Evolutionary conservation across 1,140 invertebrate species (phyloP).

Genomic region (Drosophila nigromelanica): DNA sequence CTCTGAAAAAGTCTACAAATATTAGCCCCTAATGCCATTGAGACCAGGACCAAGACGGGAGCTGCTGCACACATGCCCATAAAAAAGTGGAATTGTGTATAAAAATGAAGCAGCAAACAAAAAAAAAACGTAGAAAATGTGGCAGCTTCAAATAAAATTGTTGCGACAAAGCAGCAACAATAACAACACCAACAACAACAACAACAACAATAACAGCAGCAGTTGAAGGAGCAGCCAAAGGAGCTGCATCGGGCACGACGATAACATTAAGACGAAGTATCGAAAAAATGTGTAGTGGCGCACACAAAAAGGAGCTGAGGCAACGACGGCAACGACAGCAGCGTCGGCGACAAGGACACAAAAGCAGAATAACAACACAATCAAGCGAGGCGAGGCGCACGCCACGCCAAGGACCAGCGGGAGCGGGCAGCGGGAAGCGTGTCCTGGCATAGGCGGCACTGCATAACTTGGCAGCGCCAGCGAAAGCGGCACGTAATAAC

Average conservation of each 20-base stretch:
- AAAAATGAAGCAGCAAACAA: constrained; percentile 71
- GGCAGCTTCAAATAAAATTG: constrained; percentile 82
- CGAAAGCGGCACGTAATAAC: constrained; percentile 80
- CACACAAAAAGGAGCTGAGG: constrained; percentile 30
- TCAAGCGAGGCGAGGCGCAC: constrained; percentile 71
- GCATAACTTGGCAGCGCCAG: constrained; percentile 73
- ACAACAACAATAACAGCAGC: constrained; percentile 32
- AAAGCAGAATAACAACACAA: constrained; percentile 82
- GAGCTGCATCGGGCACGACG: constrained; percentile 65
- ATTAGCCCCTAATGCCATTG: constrained; percentile 83
- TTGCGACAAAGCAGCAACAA: constrained; percentile 74
- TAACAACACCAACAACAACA: constrained; percentile 36
- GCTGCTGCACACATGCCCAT: constrained; percentile 44
- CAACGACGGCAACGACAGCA: constrained; percentile 4
- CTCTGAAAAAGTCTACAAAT: constrained; percentile 83
- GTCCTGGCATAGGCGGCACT: constrained; percentile 74
- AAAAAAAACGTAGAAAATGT: constrained; percentile 48
- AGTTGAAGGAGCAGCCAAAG: constrained; percentile 62
- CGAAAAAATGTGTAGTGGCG: constrained; percentile 80
- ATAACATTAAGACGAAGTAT: constrained; percentile 82
- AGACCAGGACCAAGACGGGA: constrained; percentile 64
- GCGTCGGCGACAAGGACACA: constrained; percentile 62
- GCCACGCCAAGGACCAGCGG: constrained; percentile 6
- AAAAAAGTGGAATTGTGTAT: constrained; percentile 80
- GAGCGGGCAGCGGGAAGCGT: constrained; percentile 46